Conservation (phyloP, 2,797 vertebrate genomes). For the Chaenodraco wilsoni region DNA sequence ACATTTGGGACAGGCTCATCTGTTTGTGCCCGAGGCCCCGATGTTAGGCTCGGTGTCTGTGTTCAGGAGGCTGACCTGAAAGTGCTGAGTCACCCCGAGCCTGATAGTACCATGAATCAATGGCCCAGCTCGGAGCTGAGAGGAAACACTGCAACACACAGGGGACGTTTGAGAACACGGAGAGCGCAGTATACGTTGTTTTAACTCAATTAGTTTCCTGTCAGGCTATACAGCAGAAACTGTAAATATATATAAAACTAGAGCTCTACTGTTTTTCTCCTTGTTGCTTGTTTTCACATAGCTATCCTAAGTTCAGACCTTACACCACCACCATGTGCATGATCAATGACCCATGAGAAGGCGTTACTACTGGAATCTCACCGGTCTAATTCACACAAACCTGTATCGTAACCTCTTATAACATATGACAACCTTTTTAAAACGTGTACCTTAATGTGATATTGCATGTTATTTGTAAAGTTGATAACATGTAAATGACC, state of each 20-base stretch:
- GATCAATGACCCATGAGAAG: neutral
- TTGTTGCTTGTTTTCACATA: neutral
- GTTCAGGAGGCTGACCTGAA: constrained; percentile 40
- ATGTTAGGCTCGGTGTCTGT: constrained; percentile 6
- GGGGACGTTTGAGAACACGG: constrained; percentile 31
- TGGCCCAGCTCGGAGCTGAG: constrained; percentile 21
- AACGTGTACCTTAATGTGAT: neutral
- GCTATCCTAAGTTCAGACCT: neutral
- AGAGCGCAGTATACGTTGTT: neutral
- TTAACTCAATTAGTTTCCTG: constrained; percentile 9
- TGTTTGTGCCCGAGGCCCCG: constrained; percentile 10
- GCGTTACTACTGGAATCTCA: neutral
- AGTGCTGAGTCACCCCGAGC: constrained; percentile 60
- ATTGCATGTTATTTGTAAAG: too few species aligned
- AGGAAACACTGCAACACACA: constrained; percentile 40
- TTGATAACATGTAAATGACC: neutral
- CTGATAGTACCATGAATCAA: constrained; percentile 51
- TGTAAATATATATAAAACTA: neutral
- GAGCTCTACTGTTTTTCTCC: too few species aligned
- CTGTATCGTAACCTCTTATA: neutral
- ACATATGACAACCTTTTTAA: neutral
- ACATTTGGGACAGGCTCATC: constrained; percentile 13
- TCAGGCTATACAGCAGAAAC: neutral
- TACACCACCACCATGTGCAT: neutral
- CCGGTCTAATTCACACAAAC: neutral